Conservation (phyloP, 2,888 invertebrate species). For the Unio pictorum region DNA sequence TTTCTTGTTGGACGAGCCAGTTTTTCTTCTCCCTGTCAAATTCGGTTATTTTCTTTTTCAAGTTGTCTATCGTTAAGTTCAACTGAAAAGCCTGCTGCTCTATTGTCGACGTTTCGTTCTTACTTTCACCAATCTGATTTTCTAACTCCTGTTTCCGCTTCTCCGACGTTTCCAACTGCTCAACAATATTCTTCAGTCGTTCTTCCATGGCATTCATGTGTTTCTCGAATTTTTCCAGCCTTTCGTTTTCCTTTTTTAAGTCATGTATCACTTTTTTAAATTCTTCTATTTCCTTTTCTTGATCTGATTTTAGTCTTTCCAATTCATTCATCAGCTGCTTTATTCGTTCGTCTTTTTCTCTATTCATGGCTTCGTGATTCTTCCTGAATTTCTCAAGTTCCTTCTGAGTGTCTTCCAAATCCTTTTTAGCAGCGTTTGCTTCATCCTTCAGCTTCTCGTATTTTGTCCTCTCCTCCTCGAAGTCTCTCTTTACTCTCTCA, state of each 20-base stretch:
- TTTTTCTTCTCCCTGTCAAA: constrained; percentile 46
- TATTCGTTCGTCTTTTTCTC: constrained; percentile 36
- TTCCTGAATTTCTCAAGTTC: constrained; percentile 32
- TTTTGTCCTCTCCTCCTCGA: constrained; percentile 29
- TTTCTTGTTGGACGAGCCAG: constrained; percentile 36
- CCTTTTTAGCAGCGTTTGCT: constrained; percentile 30
- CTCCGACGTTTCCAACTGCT: constrained; percentile 33
- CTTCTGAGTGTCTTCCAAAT: constrained; percentile 31
- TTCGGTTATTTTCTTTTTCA: constrained; percentile 39
- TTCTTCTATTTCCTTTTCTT: constrained; percentile 26
- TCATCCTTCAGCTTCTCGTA: constrained; percentile 35
- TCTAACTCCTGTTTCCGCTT: constrained; percentile 26
- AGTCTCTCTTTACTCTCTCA: constrained; percentile 27
- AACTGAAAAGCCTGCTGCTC: constrained; percentile 47
- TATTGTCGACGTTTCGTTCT: constrained; percentile 31
- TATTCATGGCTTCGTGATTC: constrained; percentile 30
- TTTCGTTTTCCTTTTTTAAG: constrained; percentile 24
- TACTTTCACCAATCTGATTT: constrained; percentile 36
- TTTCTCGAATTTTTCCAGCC: constrained; percentile 16
- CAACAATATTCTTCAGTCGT: constrained; percentile 22
- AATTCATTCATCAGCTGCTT: constrained; percentile 26
- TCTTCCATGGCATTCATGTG: constrained; percentile 19
- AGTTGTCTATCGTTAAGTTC: constrained; percentile 41
- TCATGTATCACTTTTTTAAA: constrained; percentile 25
- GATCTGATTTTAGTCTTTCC: constrained; percentile 28